Percentiles rank a stretch among this genome's conserved stretches.
phyloP scores from a whole-genome alignment of 2,888 invertebrate species.

The Pseudococcus viburni region DNA sequence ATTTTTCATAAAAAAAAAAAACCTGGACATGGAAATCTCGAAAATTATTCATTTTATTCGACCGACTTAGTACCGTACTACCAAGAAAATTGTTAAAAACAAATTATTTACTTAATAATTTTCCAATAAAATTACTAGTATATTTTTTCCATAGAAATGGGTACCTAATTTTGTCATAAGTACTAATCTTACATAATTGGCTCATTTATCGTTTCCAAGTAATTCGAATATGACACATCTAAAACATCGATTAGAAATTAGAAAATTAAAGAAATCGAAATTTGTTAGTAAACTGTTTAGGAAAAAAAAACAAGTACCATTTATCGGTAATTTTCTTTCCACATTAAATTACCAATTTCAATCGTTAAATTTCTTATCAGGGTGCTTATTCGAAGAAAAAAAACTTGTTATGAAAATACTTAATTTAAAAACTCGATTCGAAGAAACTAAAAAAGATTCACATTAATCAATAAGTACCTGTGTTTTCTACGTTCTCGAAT shows the following conservation, averaged over 20 bases:
- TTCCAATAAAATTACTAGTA: too few species aligned
- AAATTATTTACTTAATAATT: too few species aligned
- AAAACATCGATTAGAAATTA: neutral
- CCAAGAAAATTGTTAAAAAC: too few species aligned
- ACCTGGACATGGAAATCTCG: too few species aligned
- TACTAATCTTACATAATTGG: neutral
- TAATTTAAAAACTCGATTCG: neutral
- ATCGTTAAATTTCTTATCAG: slow-evolving; percentile 8
- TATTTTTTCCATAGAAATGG: too few species aligned
- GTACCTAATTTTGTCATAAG: neutral
- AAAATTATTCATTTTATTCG: too few species aligned
- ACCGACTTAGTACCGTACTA: too few species aligned
- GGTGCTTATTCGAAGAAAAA: neutral
- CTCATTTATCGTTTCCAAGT: neutral
- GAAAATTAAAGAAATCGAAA: neutral
- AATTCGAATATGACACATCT: neutral
- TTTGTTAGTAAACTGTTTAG: neutral
- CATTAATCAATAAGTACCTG: neutral
- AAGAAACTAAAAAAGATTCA: neutral
- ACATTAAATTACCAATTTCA: neutral
- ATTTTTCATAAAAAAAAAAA: too few species aligned
- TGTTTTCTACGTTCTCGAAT: neutral
- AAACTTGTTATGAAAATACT: slow-evolving; percentile 24
- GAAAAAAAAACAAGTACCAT: neutral
- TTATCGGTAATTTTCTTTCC: slow-evolving; percentile 6